Base-by-base conservation (phyloP, 2,113 vertebrate species). In the Microtus oregoni region DNA sequence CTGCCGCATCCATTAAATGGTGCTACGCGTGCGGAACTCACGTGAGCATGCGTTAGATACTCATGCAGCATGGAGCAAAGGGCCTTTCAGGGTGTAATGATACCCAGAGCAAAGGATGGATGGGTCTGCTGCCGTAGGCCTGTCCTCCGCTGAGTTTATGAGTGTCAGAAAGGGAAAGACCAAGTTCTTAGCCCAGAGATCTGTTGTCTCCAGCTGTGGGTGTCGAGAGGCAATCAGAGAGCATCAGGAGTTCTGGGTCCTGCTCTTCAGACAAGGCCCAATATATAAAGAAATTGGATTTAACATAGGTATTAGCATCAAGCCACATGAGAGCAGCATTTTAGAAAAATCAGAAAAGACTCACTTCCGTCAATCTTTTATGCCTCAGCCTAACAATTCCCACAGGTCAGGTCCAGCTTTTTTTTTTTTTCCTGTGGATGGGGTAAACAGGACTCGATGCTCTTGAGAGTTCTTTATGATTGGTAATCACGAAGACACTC, bases 11-110 rank as follows among this genome's bases (percentile, higher is more conserved):
- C 44, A 32, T 81, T 14, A 26, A 47, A 65, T 38, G 63, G 6
- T 63, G 73, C 58, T 22, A 0, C 12, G 0, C 13, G 15, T 4
- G 15, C 22, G 14, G 28, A 7, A 50, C 13, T 26, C 65, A 28
- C 6, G 1, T 58, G 19, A 20, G 58, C 58, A 20, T 20, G 58
- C 19, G 1, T 58, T 58, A 83, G 72, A 22, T 14, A 72, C 50
- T 30, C 44, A 41, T 26, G 32, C 26, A 93, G 47, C 35, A 28
- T 17, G 24, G 24, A 93, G 55, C 68, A 55, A 28, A 55, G n/a
- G 1, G 6, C 10, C n/a, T 4, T 5, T 14, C 1, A 3, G 13
- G n/a, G 5, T 26, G 5, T 28, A 8, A 2, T 0, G 3, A 35
- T 5, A 9, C 44, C 93, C 14, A n/a, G 1, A 9, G 35, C 0